These are phyloP conservation scores for Melanophora roralis DNA, from an alignment of 2,888 invertebrate genomes.

Conservation along the genomic window DNA sequence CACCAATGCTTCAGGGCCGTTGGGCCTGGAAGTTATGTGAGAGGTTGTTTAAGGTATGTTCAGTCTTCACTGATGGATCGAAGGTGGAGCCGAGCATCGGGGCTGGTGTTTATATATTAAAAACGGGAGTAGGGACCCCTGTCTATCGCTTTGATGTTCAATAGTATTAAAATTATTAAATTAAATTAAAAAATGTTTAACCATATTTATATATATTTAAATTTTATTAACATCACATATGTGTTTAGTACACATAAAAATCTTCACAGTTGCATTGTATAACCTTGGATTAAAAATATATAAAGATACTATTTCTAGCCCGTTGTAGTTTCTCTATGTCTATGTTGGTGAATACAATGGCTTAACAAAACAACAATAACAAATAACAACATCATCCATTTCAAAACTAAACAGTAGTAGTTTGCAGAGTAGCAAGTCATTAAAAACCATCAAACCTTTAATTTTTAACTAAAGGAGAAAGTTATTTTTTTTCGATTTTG, in stretches of 20 bases:
- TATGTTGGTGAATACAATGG: conserved; percentile 7
- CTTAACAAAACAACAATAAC: neutral
- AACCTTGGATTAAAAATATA: conserved; percentile 50
- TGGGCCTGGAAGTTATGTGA: too few relatives aligned
- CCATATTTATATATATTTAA: too few relatives aligned
- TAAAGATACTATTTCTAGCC: conserved; percentile 15
- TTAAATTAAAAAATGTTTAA: too few relatives aligned
- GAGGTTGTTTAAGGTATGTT: too few relatives aligned
- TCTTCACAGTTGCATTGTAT: conserved; percentile 52
- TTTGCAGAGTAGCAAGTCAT: neutral
- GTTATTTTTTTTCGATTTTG: conserved; percentile 49
- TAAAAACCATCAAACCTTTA: conserved; percentile 52
- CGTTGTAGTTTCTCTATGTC: neutral
- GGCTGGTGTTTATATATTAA: too few relatives aligned
- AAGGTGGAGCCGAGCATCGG: too few relatives aligned
- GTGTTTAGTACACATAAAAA: neutral
- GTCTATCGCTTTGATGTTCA: too few relatives aligned
- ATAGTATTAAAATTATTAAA: too few relatives aligned
- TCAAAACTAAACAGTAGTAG: neutral
- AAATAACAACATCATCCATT: neutral
- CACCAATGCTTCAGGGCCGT: too few relatives aligned
- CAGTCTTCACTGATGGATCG: too few relatives aligned
- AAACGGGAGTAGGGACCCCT: too few relatives aligned
- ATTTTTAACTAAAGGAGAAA: conserved; percentile 57
- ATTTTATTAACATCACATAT: too few relatives aligned